phyloP scores from a whole-genome alignment of 2,797 vertebrate species.

The Novumbra hubbsi region DNA sequence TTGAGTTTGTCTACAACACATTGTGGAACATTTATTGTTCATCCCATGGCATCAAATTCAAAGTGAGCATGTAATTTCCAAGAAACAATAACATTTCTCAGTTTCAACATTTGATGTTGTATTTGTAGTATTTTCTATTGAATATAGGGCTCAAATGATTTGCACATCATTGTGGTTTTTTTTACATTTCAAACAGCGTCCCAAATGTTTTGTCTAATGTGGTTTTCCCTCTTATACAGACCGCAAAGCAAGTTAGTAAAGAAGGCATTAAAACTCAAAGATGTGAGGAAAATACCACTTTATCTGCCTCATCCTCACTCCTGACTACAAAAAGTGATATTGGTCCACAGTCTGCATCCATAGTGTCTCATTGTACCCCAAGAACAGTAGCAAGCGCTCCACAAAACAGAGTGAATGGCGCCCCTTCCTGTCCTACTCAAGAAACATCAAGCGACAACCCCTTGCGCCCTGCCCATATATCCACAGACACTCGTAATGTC shows the following conservation, averaged over 20 bases:
- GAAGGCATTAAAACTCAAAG: conserved; percentile 32
- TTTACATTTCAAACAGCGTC: too few species aligned
- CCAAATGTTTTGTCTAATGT: not conserved
- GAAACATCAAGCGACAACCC: conserved; percentile 12
- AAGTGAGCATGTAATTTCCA: too few species aligned
- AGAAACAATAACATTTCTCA: too few species aligned
- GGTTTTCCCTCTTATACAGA: conserved; percentile 36
- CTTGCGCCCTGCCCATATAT: conserved; percentile 20
- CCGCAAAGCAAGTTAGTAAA: conserved; percentile 26
- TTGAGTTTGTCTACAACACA: too few species aligned
- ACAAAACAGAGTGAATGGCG: conserved; percentile 3
- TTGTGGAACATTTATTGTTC: too few species aligned
- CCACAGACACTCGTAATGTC: conserved; percentile 42
- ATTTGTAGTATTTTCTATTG: too few species aligned
- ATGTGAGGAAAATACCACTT: conserved; percentile 24
- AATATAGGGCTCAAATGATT: too few species aligned
- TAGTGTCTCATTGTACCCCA: conserved; percentile 6
- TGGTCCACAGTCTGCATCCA: conserved; percentile 13
- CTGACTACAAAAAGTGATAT: conserved; percentile 19
- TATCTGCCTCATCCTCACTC: conserved; percentile 13
- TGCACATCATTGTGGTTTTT: too few species aligned
- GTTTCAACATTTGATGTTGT: too few species aligned
- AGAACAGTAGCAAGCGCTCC: conserved; percentile 41
- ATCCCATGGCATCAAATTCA: too few species aligned
- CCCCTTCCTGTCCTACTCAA: conserved; percentile 10